A percentile compares a stretch with the other conserved stretches of the same genome.
Evolutionary conservation across 2,113 vertebrate genomes (phyloP).

Genomic region (Crotalus horridus): DNA sequence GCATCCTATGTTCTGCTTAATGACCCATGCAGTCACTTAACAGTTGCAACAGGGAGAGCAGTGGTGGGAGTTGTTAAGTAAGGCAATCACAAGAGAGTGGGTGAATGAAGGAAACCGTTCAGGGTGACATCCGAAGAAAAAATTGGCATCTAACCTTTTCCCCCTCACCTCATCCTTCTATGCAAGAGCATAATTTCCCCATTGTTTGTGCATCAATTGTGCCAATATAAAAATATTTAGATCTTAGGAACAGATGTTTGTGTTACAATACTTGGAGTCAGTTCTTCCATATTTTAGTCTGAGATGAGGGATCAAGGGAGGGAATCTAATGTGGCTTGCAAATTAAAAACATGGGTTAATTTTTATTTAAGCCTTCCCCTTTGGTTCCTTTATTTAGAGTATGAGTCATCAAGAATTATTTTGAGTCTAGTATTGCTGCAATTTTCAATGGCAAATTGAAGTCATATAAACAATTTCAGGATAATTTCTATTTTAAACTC

Average conservation of each 20-base stretch:
- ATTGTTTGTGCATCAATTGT: conserved; percentile 7
- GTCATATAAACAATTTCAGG: not conserved
- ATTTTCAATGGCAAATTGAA: not conserved
- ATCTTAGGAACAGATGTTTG: not conserved
- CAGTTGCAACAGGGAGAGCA: too few relatives aligned
- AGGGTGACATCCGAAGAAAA: too few relatives aligned
- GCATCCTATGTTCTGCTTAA: too few relatives aligned
- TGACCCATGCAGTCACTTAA: too few relatives aligned
- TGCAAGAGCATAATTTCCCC: conserved; percentile 2
- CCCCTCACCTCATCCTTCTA: not conserved
- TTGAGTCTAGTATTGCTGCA: not conserved
- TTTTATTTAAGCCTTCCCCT: not conserved
- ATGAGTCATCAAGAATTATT: not conserved
- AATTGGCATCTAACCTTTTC: not conserved
- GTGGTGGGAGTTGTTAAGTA: too few relatives aligned
- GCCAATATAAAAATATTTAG: conserved; percentile 1
- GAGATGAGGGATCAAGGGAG: not conserved
- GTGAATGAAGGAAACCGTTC: not conserved
- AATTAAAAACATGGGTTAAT: not conserved
- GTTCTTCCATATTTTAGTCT: not conserved
- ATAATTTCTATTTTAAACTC: conserved; percentile 1
- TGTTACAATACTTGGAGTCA: not conserved
- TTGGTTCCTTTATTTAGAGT: not conserved
- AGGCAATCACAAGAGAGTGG: too few relatives aligned
- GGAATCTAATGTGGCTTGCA: not conserved